Base-by-base conservation (phyloP, 1,140 invertebrate species). In the Brachionus rubens region DNA sequence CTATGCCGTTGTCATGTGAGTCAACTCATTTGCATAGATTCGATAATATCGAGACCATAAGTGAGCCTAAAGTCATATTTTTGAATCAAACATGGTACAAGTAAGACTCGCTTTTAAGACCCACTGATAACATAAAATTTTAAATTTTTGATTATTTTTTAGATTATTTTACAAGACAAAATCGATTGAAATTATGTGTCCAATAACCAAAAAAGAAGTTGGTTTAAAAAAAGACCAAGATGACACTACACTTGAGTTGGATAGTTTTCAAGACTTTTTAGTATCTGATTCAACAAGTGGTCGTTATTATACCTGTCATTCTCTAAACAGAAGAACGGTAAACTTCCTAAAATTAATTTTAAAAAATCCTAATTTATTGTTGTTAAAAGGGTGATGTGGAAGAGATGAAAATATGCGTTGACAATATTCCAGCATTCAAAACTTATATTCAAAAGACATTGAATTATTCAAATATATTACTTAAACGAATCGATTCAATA, bases 31-130 rank as follows among this genome's bases (percentile, higher is more conserved):
- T 72, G 28, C 68, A 72, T 41, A 47, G 28, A 12, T 72, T 72
- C 16, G 68, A 72, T 16, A 50, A 48, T 21, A 72, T 72, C 46
- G 68, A 72, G 24, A 72, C 68, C 33, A 19, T 33, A 16, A 72
- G 68, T 41, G 68, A 72, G 5, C 46, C 68, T 1, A 72, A 72
- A 50, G 46, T 54, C 19, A 72, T 72, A 24, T 72, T 36, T 54
- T 36, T 72, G 26, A 72, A 72, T 16, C 26, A 50, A 36, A 54
- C 68, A n/a, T 72, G 68, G 68, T 72, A 50, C 68, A 72, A 54
- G 68, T 72, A 36, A 65, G 28, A 21, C 6, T 10, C 16, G 2
- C 12, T 24, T 65, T 65, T 41, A 12, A 10, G 6, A 41, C 7
- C 26, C 26, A n/a, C n/a, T n/a, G n/a, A n/a, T n/a, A n/a, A n/a